Conservation (phyloP, 2,797 vertebrate genomes). For the Malacoraja senta region DNA sequence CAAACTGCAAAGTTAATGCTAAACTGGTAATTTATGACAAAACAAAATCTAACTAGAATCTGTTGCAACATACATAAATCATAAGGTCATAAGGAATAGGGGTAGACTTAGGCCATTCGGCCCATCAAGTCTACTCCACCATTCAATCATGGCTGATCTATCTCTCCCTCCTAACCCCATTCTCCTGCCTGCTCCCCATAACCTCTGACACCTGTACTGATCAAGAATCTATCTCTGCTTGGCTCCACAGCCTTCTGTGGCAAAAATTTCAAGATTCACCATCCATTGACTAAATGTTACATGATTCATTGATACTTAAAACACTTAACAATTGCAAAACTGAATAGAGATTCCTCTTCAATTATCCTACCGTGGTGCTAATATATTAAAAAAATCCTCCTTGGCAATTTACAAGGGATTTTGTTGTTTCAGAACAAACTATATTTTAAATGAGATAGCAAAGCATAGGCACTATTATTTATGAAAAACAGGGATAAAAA, state of each 20-base stretch:
- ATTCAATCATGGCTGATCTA: no score
- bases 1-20: neutral
- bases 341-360: neutral
- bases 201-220: no score
- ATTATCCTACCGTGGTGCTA: neutral
- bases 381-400: neutral
- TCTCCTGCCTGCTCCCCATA: no score
- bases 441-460: neutral
- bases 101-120: no score
- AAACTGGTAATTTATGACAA: neutral
- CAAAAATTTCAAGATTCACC: no score
- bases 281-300: no score
- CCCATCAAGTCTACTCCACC: no score
- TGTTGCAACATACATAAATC: neutral
- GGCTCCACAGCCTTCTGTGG: no score
- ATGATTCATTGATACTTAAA: neutral
- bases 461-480: neutral
- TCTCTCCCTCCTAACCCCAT: no score
- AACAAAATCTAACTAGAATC: neutral
- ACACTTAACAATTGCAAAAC: neutral
- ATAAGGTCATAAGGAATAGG: no score
- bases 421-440: neutral
- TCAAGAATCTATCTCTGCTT: no score
- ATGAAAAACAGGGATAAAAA: slow-evolving; percentile 36
- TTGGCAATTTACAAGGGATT: neutral